Evolutionary conservation across 2,888 invertebrate species (phyloP).

Genomic region (Ochropacha duplaris): DNA sequence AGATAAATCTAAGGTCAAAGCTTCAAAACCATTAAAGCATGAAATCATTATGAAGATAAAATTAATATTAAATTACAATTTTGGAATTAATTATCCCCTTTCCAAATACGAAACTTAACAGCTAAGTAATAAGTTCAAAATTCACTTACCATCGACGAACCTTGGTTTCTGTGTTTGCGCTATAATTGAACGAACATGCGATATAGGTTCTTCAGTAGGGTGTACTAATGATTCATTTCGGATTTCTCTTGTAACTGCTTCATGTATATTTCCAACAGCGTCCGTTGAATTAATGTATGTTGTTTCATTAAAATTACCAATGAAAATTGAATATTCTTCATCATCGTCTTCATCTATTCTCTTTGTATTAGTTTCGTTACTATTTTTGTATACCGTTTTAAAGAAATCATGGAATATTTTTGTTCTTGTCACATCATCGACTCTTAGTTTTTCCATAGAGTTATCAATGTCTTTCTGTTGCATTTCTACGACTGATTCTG

Average conservation of each 20-base stretch:
- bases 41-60: background rate
- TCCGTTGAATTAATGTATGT: slow-evolving; percentile 15
- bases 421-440: slow-evolving; percentile 63
- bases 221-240: slow-evolving; percentile 43
- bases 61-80: background rate
- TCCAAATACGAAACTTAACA: background rate
- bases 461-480: slow-evolving; percentile 34
- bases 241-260: slow-evolving; percentile 14
- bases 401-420: slow-evolving; percentile 72
- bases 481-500: slow-evolving; percentile 10
- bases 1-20: background rate
- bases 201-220: slow-evolving; percentile 24
- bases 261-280: slow-evolving; percentile 10
- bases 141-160: slow-evolving; percentile 50
- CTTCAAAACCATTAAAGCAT: background rate
- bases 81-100: background rate
- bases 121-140: slow-evolving; percentile 11
- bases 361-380: slow-evolving; percentile 17
- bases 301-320: slow-evolving; percentile 18
- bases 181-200: slow-evolving; percentile 42
- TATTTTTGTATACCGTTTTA: slow-evolving; percentile 61
- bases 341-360: slow-evolving; percentile 10
- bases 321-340: slow-evolving; percentile 4
- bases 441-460: slow-evolving; percentile 63
- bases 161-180: slow-evolving; percentile 40